These are phyloP conservation scores for Seira musarum DNA, from an alignment of 2,888 invertebrate species.

Conservation along the genomic window DNA sequence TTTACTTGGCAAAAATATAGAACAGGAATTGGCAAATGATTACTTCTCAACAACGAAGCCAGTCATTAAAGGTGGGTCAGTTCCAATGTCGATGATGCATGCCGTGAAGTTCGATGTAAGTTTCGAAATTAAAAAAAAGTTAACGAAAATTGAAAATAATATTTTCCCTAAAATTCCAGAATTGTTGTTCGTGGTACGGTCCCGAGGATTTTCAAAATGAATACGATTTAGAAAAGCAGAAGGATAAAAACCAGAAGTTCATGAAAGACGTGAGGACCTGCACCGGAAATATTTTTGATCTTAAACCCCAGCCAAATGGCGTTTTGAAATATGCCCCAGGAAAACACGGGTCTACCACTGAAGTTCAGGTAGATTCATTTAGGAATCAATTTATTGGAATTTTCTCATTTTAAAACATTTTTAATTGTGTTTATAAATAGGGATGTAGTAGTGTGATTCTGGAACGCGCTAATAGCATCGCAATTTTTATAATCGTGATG, in stretches of 20 bases:
- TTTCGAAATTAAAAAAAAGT: too few relatives aligned
- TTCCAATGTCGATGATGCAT: too few relatives aligned
- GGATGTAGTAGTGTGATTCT: neutral
- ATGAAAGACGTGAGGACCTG: conserved; percentile 41
- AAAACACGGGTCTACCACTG: neutral
- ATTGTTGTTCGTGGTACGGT: conserved; percentile 54
- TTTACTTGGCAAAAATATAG: too few relatives aligned
- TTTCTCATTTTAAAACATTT: neutral
- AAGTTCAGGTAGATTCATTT: neutral
- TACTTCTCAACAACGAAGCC: too few relatives aligned
- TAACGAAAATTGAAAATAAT: too few relatives aligned
- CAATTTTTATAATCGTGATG: too few relatives aligned
- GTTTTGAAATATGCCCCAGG: neutral
- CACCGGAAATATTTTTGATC: conserved; percentile 35
- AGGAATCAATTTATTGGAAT: neutral
- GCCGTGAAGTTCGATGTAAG: too few relatives aligned
- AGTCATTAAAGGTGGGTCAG: too few relatives aligned
- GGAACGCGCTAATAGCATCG: too few relatives aligned
- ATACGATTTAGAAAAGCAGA: neutral
- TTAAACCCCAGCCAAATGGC: neutral
- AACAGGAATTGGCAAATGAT: too few relatives aligned
- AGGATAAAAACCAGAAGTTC: conserved; percentile 23
- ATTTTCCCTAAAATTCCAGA: conserved; percentile 25
- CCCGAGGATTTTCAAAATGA: conserved; percentile 31
- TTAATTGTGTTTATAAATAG: neutral